A percentile compares a stretch with the other conserved stretches of the same genome.
Conservation (phyloP, 1,140 invertebrate genomes). For the Pseudomyrmex pallidus region DNA sequence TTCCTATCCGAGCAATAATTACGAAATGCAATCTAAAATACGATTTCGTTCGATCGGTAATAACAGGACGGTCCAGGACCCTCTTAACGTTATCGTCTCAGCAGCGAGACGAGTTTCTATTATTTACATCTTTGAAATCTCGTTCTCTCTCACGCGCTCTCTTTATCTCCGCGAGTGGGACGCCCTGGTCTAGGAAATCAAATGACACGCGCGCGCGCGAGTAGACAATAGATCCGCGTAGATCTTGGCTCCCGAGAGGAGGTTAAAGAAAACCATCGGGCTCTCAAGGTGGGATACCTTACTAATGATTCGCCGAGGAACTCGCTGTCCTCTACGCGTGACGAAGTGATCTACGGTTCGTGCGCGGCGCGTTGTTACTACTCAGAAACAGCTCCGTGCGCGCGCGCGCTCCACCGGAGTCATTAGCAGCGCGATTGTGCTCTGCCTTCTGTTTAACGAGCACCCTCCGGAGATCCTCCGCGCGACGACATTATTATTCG, state of each 20-base stretch:
- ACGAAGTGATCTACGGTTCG: constrained; percentile 56
- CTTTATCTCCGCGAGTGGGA: not conserved
- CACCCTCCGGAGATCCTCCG: constrained; percentile 14
- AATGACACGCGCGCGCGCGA: not conserved
- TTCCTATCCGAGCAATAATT: too few species aligned
- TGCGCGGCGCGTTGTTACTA: constrained; percentile 55
- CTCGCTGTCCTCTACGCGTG: constrained; percentile 62
- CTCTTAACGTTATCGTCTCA: not conserved
- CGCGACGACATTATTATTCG: constrained; percentile 66
- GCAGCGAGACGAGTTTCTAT: not conserved
- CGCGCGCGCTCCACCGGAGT: constrained; percentile 20
- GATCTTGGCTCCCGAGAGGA: constrained; percentile 30
- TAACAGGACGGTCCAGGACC: too few species aligned
- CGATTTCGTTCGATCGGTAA: too few species aligned
- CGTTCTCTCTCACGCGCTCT: not conserved
- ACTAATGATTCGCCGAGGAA: constrained; percentile 62
- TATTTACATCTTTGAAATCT: not conserved
- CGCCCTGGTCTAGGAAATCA: constrained; percentile 9
- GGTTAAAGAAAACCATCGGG: constrained; percentile 47
- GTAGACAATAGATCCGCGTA: constrained; percentile 24
- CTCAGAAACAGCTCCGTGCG: constrained; percentile 61
- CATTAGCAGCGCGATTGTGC: constrained; percentile 65
- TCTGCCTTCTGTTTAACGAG: constrained; percentile 70
- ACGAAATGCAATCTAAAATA: too few species aligned
- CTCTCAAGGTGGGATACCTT: constrained; percentile 61